These are phyloP conservation scores for Carterocephalus palaemon DNA, from an alignment of 2,888 invertebrate genomes.

Conservation along the genomic window DNA sequence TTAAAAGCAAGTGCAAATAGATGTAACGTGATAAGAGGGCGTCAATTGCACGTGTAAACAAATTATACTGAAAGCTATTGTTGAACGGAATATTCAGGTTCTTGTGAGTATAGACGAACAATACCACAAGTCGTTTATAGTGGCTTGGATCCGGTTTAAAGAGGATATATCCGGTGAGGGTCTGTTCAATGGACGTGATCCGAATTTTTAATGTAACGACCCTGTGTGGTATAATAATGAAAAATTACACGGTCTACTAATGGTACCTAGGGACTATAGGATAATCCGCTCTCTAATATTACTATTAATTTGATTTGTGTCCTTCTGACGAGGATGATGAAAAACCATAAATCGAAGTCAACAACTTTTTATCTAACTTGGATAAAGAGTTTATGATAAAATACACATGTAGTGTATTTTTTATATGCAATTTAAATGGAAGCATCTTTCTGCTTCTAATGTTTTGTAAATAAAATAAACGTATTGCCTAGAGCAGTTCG, in stretches of 20 bases:
- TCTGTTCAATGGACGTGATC: neutral
- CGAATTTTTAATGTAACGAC: conserved; percentile 12
- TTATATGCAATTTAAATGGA: too few relatives aligned
- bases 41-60: conserved; percentile 7
- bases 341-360: too few relatives aligned
- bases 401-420: too few relatives aligned
- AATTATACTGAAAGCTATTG: neutral
- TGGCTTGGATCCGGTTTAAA: conserved; percentile 6
- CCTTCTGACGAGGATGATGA: too few relatives aligned
- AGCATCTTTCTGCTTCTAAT: too few relatives aligned
- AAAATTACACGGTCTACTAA: conserved; percentile 3
- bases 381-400: too few relatives aligned
- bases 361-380: too few relatives aligned
- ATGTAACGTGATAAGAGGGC: neutral
- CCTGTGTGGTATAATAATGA: neutral
- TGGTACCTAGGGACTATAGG: too few relatives aligned
- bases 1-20: conserved; percentile 3
- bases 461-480: too few relatives aligned
- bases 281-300: too few relatives aligned
- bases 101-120: conserved; percentile 4
- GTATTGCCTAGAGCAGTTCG: too few relatives aligned
- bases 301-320: too few relatives aligned
- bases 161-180: neutral
- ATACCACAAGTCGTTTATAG: conserved; percentile 5
- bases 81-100: neutral